A percentile compares a stretch with the other conserved stretches of the same genome.
phyloP scores from a whole-genome alignment of 2,888 invertebrate genomes.

The Thalpophila matura region DNA sequence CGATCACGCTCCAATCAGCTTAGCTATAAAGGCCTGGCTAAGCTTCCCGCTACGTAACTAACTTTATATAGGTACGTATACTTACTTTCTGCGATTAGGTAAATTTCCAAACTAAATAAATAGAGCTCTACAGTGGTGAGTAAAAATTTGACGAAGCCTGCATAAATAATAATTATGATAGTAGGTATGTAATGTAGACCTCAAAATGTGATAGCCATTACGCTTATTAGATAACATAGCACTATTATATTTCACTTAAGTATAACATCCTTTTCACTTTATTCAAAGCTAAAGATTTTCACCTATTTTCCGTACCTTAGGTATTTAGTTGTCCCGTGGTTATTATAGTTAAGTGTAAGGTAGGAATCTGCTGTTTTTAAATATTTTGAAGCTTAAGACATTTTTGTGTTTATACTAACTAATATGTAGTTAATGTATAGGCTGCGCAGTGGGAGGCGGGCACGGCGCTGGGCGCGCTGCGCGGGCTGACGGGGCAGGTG shows the following conservation, averaged over 20 bases:
- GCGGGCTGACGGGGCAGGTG: slow-evolving; percentile 96
- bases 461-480: slow-evolving; percentile 95
- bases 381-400: slow-evolving; percentile 1
- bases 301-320: slow-evolving; percentile 45
- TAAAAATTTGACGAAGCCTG: slow-evolving; percentile 49
- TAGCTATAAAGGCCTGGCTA: slow-evolving; percentile 70
- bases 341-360: slow-evolving; percentile 40
- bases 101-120: slow-evolving; percentile 14
- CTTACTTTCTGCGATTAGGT: slow-evolving; percentile 40
- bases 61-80: slow-evolving; percentile 56
- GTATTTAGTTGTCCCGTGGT: slow-evolving; percentile 48
- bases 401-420: slow-evolving; percentile 26
- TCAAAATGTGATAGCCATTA: slow-evolving; percentile 43
- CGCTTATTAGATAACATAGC: slow-evolving; percentile 59
- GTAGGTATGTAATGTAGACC: slow-evolving; percentile 46
- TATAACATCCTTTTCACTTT: slow-evolving; percentile 27
- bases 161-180: slow-evolving; percentile 27
- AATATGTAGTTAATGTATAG: slow-evolving; percentile 64
- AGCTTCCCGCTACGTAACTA: slow-evolving; percentile 71
- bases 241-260: slow-evolving; percentile 44
- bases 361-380: slow-evolving; percentile 30
- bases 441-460: slow-evolving; percentile 90
- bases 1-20: slow-evolving; percentile 74
- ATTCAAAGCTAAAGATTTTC: slow-evolving; percentile 23
- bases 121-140: slow-evolving; percentile 52